These are phyloP conservation scores for Zaprionus davidi DNA, from an alignment of 1,140 invertebrate species.

Conservation along the genomic window DNA sequence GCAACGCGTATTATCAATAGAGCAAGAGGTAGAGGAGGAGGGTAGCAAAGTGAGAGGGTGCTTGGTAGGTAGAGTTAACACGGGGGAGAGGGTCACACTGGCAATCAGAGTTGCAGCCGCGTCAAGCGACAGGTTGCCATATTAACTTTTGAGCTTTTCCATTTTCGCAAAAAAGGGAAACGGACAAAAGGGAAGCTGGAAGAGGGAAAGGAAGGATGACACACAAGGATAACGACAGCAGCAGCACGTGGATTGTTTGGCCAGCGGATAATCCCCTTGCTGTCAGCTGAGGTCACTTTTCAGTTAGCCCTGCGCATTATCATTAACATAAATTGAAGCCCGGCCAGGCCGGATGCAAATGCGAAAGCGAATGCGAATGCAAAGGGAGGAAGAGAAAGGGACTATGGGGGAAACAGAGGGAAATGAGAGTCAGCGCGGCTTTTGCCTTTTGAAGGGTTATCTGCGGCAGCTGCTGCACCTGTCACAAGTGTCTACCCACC, in stretches of 20 bases:
- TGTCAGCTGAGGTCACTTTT: conserved; percentile 73
- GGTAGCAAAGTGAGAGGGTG: not conserved
- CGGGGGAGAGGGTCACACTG: not conserved
- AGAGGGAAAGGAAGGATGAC: no score
- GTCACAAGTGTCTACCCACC: conserved; percentile 33
- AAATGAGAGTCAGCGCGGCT: conserved; percentile 21
- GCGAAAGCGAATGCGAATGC: conserved; percentile 15
- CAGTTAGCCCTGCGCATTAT: conserved; percentile 42
- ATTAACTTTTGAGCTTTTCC: conserved; percentile 48
- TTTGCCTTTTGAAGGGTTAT: conserved; percentile 43
- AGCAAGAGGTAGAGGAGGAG: not conserved
- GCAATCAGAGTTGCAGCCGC: conserved; percentile 12
- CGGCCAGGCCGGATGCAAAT: not conserved
- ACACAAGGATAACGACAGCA: conserved; percentile 19
- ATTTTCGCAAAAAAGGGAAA: conserved; percentile 9
- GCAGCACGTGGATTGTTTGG: conserved; percentile 63
- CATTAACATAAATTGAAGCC: conserved; percentile 44
- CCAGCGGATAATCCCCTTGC: conserved; percentile 66
- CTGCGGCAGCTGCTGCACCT: conserved; percentile 51
- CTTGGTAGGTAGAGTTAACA: no score
- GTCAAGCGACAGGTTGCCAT: conserved; percentile 46
- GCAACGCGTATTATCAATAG: conserved; percentile 30
- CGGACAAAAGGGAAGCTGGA: not conserved
- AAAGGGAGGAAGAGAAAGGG: not conserved
- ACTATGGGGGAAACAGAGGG: not conserved